Base-by-base conservation (phyloP, 1,140 invertebrate species). In the Popillia japonica region DNA sequence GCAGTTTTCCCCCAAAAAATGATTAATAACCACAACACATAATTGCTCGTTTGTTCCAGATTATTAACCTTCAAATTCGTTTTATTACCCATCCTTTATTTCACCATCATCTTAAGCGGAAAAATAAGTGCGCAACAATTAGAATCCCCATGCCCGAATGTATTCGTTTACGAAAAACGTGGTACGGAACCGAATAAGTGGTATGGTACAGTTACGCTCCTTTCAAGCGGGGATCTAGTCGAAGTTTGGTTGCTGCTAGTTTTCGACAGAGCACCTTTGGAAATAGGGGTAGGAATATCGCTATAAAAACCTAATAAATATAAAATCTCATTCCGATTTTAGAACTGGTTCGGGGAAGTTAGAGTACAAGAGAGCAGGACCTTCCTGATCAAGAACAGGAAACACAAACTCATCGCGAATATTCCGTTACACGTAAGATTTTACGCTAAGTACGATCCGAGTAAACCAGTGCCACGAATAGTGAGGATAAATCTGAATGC, bases 321-420 rank as follows among this genome's bases (percentile, higher is more conserved):
- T 42, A 42, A 42, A 10, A 6, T 6, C 6, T 42, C 6, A 42
- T 42, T 42, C 10, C 10, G 41, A 10, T 82, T 85, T 8, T 74
- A 87, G 86, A 87, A 87, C 64, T 87, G 85, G 84, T 87, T 87
- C 76, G 86, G 86, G 7, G 83, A 86, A 77, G 82, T 86, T 0
- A 74, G 78, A 78, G 83, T 82, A 0, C 77, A 81, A 14, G 84
- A 87, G 61, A 84, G 85, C 78, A 84, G 78, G 48, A 83, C 83
- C 20, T 87, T 84, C 76, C 40, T 20, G 23, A 22, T 86, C n/a
- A 83, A 83, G 73, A 85, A 85, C 68, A 81, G 79, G 0, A 81
- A 82, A n/a, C 79, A 81, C 27, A 81, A 84, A 77, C 34, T 86
- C 11, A 78, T 77, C 74, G 76, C 85, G 0, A 81, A 84, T 42